Conservation (phyloP, 2,113 vertebrate genomes). For the Atlantisia rogersi region DNA sequence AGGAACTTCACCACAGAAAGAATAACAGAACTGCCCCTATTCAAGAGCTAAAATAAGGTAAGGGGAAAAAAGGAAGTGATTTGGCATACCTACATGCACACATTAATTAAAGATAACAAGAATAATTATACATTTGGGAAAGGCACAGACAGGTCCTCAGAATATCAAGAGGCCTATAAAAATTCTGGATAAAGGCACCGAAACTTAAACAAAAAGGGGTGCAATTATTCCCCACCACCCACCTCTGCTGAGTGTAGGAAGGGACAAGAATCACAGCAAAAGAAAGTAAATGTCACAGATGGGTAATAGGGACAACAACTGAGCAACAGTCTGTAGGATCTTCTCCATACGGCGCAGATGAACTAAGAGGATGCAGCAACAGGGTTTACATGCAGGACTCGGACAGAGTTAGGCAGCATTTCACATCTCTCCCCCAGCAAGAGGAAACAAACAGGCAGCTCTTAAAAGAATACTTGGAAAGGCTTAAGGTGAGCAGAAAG, state of each 20-base stretch:
- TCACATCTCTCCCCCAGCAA: not conserved
- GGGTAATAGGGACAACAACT: not conserved
- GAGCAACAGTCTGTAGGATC: not conserved
- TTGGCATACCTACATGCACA: not conserved
- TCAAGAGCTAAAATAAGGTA: not conserved
- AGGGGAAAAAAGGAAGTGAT: conserved; percentile 11
- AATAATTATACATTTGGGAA: conserved; percentile 45
- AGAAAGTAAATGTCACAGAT: conserved; percentile 12
- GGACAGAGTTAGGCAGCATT: not conserved
- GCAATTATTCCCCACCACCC: conserved; percentile 33
- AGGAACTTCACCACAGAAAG: not conserved
- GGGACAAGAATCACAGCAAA: conserved; percentile 16
- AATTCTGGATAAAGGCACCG: conserved; percentile 23
- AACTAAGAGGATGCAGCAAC: not conserved
- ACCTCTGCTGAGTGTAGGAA: conserved; percentile 20
- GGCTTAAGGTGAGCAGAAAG: not conserved
- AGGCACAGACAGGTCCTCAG: conserved; percentile 39
- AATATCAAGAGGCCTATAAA: conserved; percentile 46
- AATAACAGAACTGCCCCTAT: not conserved
- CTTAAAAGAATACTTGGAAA: not conserved
- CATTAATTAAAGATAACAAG: conserved; percentile 48
- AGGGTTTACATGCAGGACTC: not conserved
- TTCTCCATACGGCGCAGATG: not conserved
- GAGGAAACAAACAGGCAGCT: not conserved
- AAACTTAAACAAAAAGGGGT: conserved; percentile 18